A percentile compares a stretch with the other conserved stretches of the same genome.
These are phyloP conservation scores for Corythoichthys intestinalis DNA, from an alignment of 2,113 vertebrate species.

Conservation along the genomic window DNA sequence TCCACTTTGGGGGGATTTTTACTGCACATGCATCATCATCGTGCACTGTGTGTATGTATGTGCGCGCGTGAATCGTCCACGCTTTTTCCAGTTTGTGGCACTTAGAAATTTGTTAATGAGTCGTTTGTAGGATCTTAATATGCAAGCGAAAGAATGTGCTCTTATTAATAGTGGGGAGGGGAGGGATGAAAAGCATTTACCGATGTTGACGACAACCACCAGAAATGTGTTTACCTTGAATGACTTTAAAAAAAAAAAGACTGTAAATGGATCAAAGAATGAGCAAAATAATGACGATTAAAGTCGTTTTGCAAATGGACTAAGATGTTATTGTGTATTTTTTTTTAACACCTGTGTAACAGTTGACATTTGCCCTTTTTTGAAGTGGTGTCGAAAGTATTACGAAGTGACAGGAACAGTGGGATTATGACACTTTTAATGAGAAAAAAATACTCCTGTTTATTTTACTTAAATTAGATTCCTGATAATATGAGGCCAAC, in stretches of 20 bases:
- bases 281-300: constrained; percentile 68
- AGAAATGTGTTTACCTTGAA: constrained; percentile 70
- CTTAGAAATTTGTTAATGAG: constrained; percentile 66
- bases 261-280: constrained; percentile 71
- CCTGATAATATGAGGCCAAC: too few species aligned
- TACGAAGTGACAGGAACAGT: too few species aligned
- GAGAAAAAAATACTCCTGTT: too few species aligned
- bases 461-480: too few species aligned
- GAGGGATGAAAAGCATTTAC: constrained; percentile 64
- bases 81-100: constrained; percentile 66
- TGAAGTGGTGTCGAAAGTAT: too few species aligned
- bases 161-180: constrained; percentile 48
- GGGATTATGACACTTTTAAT: too few species aligned
- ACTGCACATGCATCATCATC: constrained; percentile 31
- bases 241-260: constrained; percentile 43
- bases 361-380: background rate
- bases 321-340: constrained; percentile 10
- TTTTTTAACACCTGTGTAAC: background rate
- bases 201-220: constrained; percentile 60
- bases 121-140: constrained; percentile 75
- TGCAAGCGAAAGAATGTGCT: constrained; percentile 66
- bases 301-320: constrained; percentile 68
- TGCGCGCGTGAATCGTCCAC: constrained; percentile 48
- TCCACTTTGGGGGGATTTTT: constrained; percentile 48
- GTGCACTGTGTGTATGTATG: constrained; percentile 5